Evolutionary conservation across 2,888 invertebrate species (phyloP).

Genomic region (Panzeria rudis): DNA sequence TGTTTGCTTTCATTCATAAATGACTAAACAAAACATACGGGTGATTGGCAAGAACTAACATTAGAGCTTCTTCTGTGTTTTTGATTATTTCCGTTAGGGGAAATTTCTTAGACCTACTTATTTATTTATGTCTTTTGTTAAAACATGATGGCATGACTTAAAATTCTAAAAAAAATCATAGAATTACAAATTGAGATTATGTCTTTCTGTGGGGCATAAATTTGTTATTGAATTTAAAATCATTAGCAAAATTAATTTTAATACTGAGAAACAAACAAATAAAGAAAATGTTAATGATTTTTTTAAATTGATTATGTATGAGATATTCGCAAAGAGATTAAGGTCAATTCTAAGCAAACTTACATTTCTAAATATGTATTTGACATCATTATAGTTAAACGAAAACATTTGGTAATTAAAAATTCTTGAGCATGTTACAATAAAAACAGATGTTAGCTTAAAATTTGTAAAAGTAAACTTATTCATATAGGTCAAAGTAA

Average conservation of each 20-base stretch:
- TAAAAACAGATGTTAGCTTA: neutral
- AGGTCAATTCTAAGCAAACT: slow-evolving; percentile 31
- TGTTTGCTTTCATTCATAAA: slow-evolving; percentile 5
- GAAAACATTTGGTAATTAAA: neutral
- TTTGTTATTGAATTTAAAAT: slow-evolving; percentile 30
- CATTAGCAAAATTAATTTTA: slow-evolving; percentile 8
- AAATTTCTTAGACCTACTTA: slow-evolving; percentile 51
- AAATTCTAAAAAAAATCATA: slow-evolving; percentile 34
- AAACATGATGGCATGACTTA: neutral
- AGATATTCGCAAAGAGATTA: slow-evolving; percentile 42
- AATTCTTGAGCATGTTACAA: neutral
- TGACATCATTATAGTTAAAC: too few species aligned
- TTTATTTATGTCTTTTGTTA: neutral
- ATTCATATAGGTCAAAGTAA: neutral
- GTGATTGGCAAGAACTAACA: slow-evolving; percentile 11
- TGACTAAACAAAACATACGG: slow-evolving; percentile 25
- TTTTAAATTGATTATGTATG: slow-evolving; percentile 52
- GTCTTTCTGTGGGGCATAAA: slow-evolving; percentile 15
- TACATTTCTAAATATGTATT: neutral
- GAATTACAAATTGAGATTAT: slow-evolving; percentile 22
- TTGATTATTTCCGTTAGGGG: slow-evolving; percentile 39
- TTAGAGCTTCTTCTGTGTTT: slow-evolving; percentile 5
- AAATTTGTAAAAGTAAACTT: neutral
- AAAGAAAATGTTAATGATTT: slow-evolving; percentile 9
- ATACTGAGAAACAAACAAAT: neutral